Evolutionary conservation across 2,888 invertebrate genomes (phyloP), one percentile per base, ranked within the genome.

Genomic region (Orthonychiurus folsomi): DNA sequence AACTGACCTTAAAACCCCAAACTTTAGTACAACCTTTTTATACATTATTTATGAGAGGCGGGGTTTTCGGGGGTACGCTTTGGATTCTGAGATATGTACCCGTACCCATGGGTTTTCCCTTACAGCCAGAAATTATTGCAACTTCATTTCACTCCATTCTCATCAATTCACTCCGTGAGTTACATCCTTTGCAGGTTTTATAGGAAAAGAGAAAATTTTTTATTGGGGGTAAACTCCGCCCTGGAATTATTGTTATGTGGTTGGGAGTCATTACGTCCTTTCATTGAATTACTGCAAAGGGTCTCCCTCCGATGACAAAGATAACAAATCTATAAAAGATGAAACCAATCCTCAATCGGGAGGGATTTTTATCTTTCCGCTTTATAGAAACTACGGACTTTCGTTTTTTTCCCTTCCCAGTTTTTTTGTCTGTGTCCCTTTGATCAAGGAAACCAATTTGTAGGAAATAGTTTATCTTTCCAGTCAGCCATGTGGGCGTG

Each of bases 191-290:
- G 37, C 37, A 37, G 9, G 5, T 37, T n/a, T n/a, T 37, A 9
- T 37, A 37, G 37, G 37, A 15, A 37, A 37, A 37, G 37, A 15
- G 37, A 37, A n/a, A n/a, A 37, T 37, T 37, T 37, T 37, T 37
- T 37, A 37, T 37, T 37, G 37, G 9, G 5, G 5, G n/a, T 37
- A 9, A 9, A 15, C 37, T 15, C 37, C 37, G 37, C 37, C 37
- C 37, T 37, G 37, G 37, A 37, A 37, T 37, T 37, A 37, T 37
- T 37, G 37, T 37, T 37, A 37, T 37, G 37, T 37, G 37, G 37
- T 37, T 37, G 5, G 37, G 37, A 37, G 15, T 37, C 37, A 37
- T 37, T 37, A 37, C 37, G 37, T 37, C 37, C 37, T 15, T 37
- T 37, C 37, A 37, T 37, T 37, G 37, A 37, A 37, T 37, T 37